Evolutionary conservation across 2,113 vertebrate species (phyloP), one percentile per base, ranked within the genome.

Genomic region (Sorex araneus): DNA sequence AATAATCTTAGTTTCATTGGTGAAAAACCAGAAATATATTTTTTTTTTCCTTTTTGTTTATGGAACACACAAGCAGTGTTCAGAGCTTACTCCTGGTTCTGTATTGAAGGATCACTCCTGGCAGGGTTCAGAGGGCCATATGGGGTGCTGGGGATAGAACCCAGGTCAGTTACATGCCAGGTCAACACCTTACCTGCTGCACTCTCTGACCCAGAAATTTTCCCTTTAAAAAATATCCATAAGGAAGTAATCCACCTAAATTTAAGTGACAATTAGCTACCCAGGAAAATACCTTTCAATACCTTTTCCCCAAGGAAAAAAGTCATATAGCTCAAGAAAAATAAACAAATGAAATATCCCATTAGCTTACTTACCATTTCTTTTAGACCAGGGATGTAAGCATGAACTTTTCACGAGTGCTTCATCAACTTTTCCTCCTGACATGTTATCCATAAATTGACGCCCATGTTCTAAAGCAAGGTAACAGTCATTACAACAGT

Each of bases 371-470:
- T 98, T 96, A 99, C 99, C 99, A 21, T 98, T 99, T 97, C 98
- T 98, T 98, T 99, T 99, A 89, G 98, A 98, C 99, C 99, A 99
- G 85, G 98, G 98, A 96, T 99, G 99, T 95, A 99, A 98, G 97
- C 99, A 99, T 95, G 99, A 99, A 97, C 98, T 99, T 97, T 99
- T 99, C 93, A 99, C 99, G 97, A 99, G 98, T 67, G 98, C 98
- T 98, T 99, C 99, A 74, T 99, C 99, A 95, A 99, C 99, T 95
- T 99, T 99, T 81, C 99, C 99, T 69, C 99, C 99, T 5, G 99
- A 99, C 99, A 99, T 99, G 98, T 99, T 99, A 98, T 99, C 99
- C 99, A 99, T 99, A 97, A 99, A 99, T 97, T 99, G 99, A 91
- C 99, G 98, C 67, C 99, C 99, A 43, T 99, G 99, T 96, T 99